Evolutionary conservation across 2,113 vertebrate species (phyloP), one percentile per base, ranked within the genome.

Genomic region (Aphelocoma coerulescens): DNA sequence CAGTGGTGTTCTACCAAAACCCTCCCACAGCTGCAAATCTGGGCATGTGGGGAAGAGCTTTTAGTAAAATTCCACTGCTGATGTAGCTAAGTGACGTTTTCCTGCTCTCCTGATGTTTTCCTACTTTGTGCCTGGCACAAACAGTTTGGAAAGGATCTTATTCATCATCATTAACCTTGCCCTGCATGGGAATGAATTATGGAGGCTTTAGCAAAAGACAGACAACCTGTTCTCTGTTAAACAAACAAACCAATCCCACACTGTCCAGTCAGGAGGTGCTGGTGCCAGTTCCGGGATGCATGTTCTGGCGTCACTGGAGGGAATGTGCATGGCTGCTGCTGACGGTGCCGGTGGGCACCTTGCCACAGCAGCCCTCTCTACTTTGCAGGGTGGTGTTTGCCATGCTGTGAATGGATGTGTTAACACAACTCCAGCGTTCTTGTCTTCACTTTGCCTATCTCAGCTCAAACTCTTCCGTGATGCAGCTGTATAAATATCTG

Each of bases 101-200:
- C 62, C 62, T 49, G 11, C 46, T 69, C 24, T 78, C 28, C 58
- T 68, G 73, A 22, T 48, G 39, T 43, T 78, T 93, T 74, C 32
- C n/a, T 75, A 12, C 46, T 74, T 66, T 46, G 43, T 76, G 66
- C 52, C 52, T 68, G 85, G 21, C 39, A 33, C 37, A 65, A 14
- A 18, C 33, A 4, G 65, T 88, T 90, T 59, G 57, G 66, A 85
- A 85, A 91, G 46, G 17, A 66, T 83, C 33, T 80, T 83, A 37
- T 26, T 91, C 13, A n/a, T 80, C 63, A 54, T 84, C 55, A 10
- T 95, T 91, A 92, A 91, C 80, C 27, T 77, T 91, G n/a, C 51
- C 69, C 55, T 46, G 19, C 7, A 5, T 0, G 0, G 59, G 18
- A 18, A 27, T 63, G 63, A 55, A 41, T 74, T 72, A 54, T 58